Evolutionary conservation across 2,888 invertebrate genomes (phyloP), one percentile per base, ranked within the genome.

Genomic region (Zygothrica quintamaculata): DNA sequence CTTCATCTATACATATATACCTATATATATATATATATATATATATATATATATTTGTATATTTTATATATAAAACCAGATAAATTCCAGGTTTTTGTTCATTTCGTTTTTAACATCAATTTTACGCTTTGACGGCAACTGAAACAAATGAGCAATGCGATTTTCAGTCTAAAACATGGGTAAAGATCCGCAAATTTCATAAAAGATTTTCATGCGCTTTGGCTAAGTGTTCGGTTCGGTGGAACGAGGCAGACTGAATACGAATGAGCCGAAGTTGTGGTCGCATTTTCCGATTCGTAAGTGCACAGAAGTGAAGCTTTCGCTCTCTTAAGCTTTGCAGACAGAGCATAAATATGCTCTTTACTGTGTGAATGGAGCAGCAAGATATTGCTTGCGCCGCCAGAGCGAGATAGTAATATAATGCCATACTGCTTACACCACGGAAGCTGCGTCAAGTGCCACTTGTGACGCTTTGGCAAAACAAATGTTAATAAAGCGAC

Each of bases 341-440:
- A 40, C 44, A 42, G 50, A 50, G 22, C 3, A 26, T 0, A 1
- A n/a, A 2, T 25, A 8, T 46, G 43, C 82, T 82, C 82, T 82
- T 85, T 4, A 18, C 3, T 47, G 79, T 48, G 65, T 12, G 47
- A 88, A 15, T 18, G 31, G 55, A 7, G 29, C 7, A 3, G 71
- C 47, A 51, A 46, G 71, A 48, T 85, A 74, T 80, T 80, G 84
- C 88, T 78, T 77, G 88, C 88, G 75, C 70, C 55, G 86, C 60
- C 69, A 74, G 67, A 77, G 52, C 16, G 65, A 33, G 71, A 62
- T 11, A 31, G 62, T 12, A n/a, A 40, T 7, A 18, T 37, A 13
- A 44, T 43, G 65, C 62, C 16, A 47, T 18, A 44, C 76, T 56
- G 36, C 57, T 87, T 64, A 52, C 79, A 65, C 82, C 29, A 34